These are phyloP conservation scores for Apogon talboti DNA, from an alignment of 2,797 vertebrate species.

Conservation along the genomic window DNA sequence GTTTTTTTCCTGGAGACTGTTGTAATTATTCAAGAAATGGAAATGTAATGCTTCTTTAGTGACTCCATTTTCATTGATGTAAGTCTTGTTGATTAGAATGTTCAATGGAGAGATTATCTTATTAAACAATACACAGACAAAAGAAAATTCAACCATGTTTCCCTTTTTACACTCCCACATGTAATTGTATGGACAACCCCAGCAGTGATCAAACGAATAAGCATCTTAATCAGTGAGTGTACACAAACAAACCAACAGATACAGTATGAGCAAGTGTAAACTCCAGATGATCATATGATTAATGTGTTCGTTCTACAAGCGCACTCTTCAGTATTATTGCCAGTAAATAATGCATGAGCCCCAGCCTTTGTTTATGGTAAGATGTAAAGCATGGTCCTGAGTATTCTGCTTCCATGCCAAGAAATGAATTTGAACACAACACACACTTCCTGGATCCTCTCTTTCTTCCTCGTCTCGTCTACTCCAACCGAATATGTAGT, in stretches of 20 bases:
- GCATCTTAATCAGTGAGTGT: constrained; percentile 56
- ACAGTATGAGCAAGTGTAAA: constrained; percentile 68
- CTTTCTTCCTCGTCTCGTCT: constrained; percentile 28
- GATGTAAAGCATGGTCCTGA: constrained; percentile 54
- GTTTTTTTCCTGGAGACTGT: not conserved
- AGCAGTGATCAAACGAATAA: constrained; percentile 58
- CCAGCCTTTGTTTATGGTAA: constrained; percentile 72
- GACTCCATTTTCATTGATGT: not conserved
- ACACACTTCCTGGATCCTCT: constrained; percentile 32
- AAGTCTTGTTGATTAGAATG: not conserved
- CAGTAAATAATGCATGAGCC: constrained; percentile 77
- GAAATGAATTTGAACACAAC: constrained; percentile 50
- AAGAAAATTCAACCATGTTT: constrained; percentile 35
- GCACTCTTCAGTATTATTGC: constrained; percentile 59
- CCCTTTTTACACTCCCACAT: constrained; percentile 37
- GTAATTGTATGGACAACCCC: constrained; percentile 45
- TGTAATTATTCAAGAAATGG: no score
- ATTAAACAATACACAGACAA: not conserved
- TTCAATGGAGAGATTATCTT: constrained; percentile 16
- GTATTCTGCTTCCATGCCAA: constrained; percentile 58
- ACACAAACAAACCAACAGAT: constrained; percentile 70
- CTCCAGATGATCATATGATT: constrained; percentile 77
- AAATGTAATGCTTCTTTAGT: no score
- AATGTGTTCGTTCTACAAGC: constrained; percentile 66
- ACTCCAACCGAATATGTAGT: not conserved